Conservation (phyloP, 2,888 invertebrate species). For the Caenorhabditis zanzibari region DNA sequence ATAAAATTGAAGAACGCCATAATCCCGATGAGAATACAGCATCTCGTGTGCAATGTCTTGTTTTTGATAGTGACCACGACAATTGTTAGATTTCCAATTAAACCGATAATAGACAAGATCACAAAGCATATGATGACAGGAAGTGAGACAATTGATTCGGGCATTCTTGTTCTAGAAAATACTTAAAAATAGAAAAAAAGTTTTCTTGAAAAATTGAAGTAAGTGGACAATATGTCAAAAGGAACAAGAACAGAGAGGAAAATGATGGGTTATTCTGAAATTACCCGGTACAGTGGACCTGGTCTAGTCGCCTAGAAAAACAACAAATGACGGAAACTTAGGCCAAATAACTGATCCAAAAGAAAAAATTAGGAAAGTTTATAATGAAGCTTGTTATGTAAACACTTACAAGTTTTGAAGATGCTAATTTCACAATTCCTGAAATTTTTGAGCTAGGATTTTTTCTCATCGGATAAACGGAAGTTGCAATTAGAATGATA, state of each 20-base stretch:
- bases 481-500: too few species aligned
- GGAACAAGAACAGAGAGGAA: not conserved
- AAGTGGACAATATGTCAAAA: too few species aligned
- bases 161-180: not conserved
- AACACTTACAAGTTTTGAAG: too few species aligned
- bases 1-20: slow-evolving; percentile 65
- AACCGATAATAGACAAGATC: slow-evolving; percentile 53
- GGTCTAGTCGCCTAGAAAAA: not conserved
- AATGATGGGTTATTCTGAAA: not conserved
- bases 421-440: too few species aligned
- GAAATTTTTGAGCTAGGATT: not conserved
- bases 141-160: slow-evolving; percentile 45
- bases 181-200: not conserved
- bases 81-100: slow-evolving; percentile 69
- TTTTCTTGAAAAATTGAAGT: too few species aligned
- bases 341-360: not conserved
- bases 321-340: not conserved
- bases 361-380: too few species aligned
- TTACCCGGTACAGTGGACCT: too few species aligned
- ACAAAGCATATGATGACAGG: slow-evolving; percentile 43
- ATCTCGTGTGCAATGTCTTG: slow-evolving; percentile 63
- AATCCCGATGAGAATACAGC: slow-evolving; percentile 66
- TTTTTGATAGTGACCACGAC: slow-evolving; percentile 59
- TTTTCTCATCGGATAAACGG: too few species aligned
- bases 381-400: too few species aligned